Base-by-base conservation (phyloP, 2,113 vertebrate genomes). In the Electrona antarctica region DNA sequence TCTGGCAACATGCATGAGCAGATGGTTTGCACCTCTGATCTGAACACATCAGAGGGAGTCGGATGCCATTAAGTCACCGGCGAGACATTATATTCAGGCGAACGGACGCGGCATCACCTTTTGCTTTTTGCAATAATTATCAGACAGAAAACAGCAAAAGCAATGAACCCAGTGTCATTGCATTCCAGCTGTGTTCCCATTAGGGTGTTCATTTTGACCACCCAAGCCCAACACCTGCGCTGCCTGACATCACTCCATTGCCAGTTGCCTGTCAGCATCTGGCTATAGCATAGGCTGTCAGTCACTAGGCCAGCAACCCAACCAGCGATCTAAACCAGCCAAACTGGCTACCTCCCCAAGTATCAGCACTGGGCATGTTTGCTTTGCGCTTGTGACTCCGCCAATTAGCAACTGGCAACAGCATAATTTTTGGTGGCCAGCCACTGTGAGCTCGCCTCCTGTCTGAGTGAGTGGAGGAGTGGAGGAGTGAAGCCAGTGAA, bases 251-350 rank as follows among this genome's bases (percentile, higher is more conserved):
- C 60, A 48, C 69, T 75, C 51, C 45, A 56, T 52, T 76, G 69
- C 67, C 81, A 82, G 79, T 55, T 56, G 57, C 69, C 71, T 69
- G 66, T 74, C 76, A 77, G 78, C 73, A 73, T 72, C 71, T 76
- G 65, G 61, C 64, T 63, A 13, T 21, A 21, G 28, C 51, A 50
- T 28, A 33, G 50, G 6, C 54, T 13, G 13, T 13, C 54, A 56
- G 54, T 2, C 33, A 41, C 33, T 6, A 41, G 33, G 33, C 33
- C 33, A 41, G 33, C 33, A 3, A 41, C 33, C 33, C 33, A 41
- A 41, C 33, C 33, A 41, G 33, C 33, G 33, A 41, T 4, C 33
- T 12, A 14, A 21, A 12, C 54, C 54, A 56, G 56, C 59, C 60
- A 67, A 57, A 47, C 64, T 68, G 81, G 71, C 74, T 48, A 47